These are phyloP conservation scores for Tretioscincus oriximinensis DNA, from an alignment of 2,113 vertebrate species.

Conservation along the genomic window DNA sequence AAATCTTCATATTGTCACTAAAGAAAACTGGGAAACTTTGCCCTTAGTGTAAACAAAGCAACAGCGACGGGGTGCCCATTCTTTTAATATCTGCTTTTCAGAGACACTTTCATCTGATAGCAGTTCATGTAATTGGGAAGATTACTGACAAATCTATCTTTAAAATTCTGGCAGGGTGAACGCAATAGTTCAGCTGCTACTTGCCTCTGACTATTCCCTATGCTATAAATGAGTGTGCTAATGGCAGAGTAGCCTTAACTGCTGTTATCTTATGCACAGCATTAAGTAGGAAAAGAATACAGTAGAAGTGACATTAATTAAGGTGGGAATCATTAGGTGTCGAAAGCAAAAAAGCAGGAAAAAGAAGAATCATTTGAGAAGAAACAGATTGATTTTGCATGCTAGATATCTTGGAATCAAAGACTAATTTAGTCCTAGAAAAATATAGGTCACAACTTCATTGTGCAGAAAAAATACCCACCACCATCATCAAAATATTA, in stretches of 20 bases:
- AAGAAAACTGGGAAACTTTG: neutral
- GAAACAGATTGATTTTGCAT: too few relatives aligned
- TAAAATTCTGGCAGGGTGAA: slow-evolving; percentile 40
- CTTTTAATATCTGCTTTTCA: slow-evolving; percentile 40
- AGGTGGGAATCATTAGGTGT: neutral
- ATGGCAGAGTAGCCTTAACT: slow-evolving; percentile 58
- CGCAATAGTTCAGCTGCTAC: slow-evolving; percentile 14
- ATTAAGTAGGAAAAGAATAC: slow-evolving; percentile 47
- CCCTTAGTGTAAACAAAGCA: slow-evolving; percentile 14
- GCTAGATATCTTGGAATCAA: too few relatives aligned
- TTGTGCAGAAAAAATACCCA: too few relatives aligned
- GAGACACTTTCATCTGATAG: neutral
- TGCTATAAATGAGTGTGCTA: slow-evolving; percentile 52
- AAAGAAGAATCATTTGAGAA: neutral
- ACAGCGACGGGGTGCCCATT: slow-evolving; percentile 3
- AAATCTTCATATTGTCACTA: neutral
- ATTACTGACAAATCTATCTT: slow-evolving; percentile 50
- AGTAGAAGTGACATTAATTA: slow-evolving; percentile 55
- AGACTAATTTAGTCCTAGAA: too few relatives aligned
- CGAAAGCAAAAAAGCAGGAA: neutral
- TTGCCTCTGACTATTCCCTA: slow-evolving; percentile 40
- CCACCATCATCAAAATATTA: too few relatives aligned
- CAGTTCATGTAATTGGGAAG: slow-evolving; percentile 18
- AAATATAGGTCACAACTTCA: too few relatives aligned
- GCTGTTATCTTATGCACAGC: slow-evolving; percentile 55